Percentiles rank a stretch among this genome's conserved stretches.
Evolutionary conservation across 2,888 invertebrate genomes (phyloP).

Genomic region (Sarcophaga carnaria): DNA sequence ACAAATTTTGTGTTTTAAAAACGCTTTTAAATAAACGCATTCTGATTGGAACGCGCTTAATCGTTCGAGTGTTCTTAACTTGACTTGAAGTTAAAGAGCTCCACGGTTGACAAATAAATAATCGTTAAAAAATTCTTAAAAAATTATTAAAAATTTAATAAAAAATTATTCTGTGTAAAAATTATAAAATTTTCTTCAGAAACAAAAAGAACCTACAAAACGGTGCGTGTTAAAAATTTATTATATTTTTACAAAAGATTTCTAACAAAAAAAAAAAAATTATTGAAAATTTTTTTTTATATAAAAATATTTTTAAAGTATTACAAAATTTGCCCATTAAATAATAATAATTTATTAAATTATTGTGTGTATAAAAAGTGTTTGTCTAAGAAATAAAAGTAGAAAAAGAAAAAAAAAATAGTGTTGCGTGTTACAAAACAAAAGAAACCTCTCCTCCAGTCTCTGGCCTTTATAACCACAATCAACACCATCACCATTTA

Average conservation of each 20-base stretch:
- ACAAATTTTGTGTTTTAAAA: slow-evolving; percentile 54
- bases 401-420: slow-evolving; percentile 24
- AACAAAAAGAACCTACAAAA: background rate
- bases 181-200: slow-evolving; percentile 15
- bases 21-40: slow-evolving; percentile 79
- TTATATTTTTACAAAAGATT: background rate
- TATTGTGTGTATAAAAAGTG: background rate
- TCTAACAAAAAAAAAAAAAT: background rate
- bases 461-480: background rate
- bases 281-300: background rate
- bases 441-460: background rate
- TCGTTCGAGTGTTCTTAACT: slow-evolving; percentile 77
- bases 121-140: slow-evolving; percentile 22
- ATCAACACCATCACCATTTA: background rate
- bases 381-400: background rate
- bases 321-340: background rate
- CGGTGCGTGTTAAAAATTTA: slow-evolving; percentile 3
- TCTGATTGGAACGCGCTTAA: slow-evolving; percentile 77
- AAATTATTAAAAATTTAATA: slow-evolving; percentile 12
- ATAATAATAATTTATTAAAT: slow-evolving; percentile 13
- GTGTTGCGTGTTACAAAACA: slow-evolving; percentile 44
- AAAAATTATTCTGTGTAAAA: slow-evolving; percentile 29
- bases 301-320: no score
- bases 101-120: slow-evolving; percentile 49
- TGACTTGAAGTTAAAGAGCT: slow-evolving; percentile 69